These are phyloP conservation scores for Netelia inedita DNA, from an alignment of 2,888 invertebrate genomes.

Conservation along the genomic window DNA sequence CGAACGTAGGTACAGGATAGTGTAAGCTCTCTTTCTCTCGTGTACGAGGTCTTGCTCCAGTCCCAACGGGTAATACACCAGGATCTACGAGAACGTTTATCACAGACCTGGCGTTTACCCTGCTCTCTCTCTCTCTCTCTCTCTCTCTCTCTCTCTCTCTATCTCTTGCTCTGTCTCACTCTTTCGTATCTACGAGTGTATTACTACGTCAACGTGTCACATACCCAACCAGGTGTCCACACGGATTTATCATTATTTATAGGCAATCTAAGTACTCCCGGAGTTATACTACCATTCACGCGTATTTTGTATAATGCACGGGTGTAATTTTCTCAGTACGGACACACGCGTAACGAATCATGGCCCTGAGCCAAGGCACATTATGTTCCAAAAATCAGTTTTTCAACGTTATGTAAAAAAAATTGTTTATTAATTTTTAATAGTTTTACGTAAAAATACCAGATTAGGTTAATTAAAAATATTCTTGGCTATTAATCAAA, in stretches of 20 bases:
- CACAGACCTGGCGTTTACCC: not conserved
- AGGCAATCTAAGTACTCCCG: slow-evolving; percentile 48
- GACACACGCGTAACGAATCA: not conserved
- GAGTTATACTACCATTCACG: not conserved
- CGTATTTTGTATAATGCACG: slow-evolving; percentile 21
- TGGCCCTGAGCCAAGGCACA: not conserved
- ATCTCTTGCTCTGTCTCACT: slow-evolving; percentile 23
- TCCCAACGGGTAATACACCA: slow-evolving; percentile 8
- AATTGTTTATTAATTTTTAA: no score
- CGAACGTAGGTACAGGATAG: slow-evolving; percentile 26
- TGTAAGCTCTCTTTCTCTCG: slow-evolving; percentile 47
- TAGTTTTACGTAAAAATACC: no score
- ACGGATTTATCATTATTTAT: slow-evolving; percentile 61
- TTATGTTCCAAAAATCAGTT: no score
- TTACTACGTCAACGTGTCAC: slow-evolving; percentile 33
- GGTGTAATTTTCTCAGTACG: not conserved
- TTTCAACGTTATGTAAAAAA: no score
- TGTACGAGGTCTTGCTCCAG: slow-evolving; percentile 2
- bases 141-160: slow-evolving; percentile 46
- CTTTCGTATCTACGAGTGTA: slow-evolving; percentile 5
- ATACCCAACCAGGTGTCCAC: slow-evolving; percentile 36
- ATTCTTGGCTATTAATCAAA: no score
- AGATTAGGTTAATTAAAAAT: no score
- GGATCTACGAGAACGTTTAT: slow-evolving; percentile 15
- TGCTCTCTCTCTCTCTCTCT: slow-evolving; percentile 45